Evolutionary conservation across 2,888 invertebrate species (phyloP).

Genomic region (Pheosia gnoma): DNA sequence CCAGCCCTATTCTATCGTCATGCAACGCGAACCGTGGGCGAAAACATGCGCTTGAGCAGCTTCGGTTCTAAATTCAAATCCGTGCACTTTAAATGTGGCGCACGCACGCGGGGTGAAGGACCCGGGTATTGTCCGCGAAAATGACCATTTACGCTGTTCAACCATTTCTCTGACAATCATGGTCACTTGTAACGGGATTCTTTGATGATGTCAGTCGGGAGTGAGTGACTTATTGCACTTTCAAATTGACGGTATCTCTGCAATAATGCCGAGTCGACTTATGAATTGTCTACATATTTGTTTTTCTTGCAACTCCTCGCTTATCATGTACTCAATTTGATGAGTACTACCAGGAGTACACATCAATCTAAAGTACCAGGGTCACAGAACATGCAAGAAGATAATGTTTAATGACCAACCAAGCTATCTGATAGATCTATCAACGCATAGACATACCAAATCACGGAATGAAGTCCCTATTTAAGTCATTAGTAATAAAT

Average conservation of each 20-base stretch:
- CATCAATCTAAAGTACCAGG: not conserved
- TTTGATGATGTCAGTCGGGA: constrained; percentile 27
- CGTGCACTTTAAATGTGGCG: constrained; percentile 46
- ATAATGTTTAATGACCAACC: not conserved
- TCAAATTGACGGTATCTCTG: too few species aligned
- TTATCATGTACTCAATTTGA: not conserved
- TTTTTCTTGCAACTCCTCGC: not conserved
- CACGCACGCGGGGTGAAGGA: constrained; percentile 49
- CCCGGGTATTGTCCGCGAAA: constrained; percentile 42
- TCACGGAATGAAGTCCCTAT: not conserved
- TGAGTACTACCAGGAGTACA: not conserved
- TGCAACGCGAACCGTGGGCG: constrained; percentile 52
- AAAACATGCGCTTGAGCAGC: constrained; percentile 48
- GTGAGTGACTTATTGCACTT: not conserved
- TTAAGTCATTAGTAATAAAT: not conserved
- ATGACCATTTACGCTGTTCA: constrained; percentile 49
- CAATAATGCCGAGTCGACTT: too few species aligned
- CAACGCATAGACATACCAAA: not conserved
- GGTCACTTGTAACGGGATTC: constrained; percentile 33
- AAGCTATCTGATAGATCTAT: not conserved
- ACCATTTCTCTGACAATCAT: constrained; percentile 32
- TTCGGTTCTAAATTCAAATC: constrained; percentile 53
- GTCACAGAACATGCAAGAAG: not conserved
- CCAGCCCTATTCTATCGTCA: constrained; percentile 47
- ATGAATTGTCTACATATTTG: too few species aligned